Evolutionary conservation across 2,888 invertebrate species (phyloP).

Genomic region (Willowsia nigromaculata): DNA sequence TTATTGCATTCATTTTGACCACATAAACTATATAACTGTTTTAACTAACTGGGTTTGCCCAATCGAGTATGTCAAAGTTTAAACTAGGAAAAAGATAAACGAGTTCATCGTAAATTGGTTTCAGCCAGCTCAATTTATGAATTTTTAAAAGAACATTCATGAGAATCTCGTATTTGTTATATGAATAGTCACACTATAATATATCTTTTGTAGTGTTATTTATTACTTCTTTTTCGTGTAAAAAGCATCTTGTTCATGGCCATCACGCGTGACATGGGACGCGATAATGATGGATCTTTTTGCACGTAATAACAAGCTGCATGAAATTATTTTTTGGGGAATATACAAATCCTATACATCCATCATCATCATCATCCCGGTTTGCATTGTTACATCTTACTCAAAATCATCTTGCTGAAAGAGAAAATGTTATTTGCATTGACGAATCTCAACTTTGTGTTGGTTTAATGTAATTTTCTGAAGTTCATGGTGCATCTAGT

Average conservation of each 20-base stretch:
- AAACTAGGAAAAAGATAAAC: slow-evolving; percentile 66
- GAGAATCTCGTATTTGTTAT: neutral
- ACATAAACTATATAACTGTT: slow-evolving; percentile 58
- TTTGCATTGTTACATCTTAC: neutral
- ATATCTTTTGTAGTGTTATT: slow-evolving; percentile 31
- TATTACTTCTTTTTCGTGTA: slow-evolving; percentile 32
- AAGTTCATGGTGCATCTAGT: too few species aligned
- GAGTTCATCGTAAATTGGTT: slow-evolving; percentile 69
- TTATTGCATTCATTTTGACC: slow-evolving; percentile 50
- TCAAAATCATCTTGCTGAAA: too few species aligned
- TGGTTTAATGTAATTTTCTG: too few species aligned
- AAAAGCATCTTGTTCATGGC: slow-evolving; percentile 63
- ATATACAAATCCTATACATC: neutral
- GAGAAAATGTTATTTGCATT: too few species aligned
- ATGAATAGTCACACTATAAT: neutral
- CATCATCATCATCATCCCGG: slow-evolving; percentile 11
- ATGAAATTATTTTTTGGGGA: slow-evolving; percentile 12
- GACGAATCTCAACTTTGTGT: too few species aligned
- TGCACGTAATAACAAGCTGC: slow-evolving; percentile 58
- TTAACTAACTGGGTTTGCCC: slow-evolving; percentile 66
- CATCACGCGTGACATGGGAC: slow-evolving; percentile 68
- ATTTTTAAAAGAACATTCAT: neutral
- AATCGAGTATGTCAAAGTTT: slow-evolving; percentile 70
- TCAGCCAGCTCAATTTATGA: slow-evolving; percentile 62
- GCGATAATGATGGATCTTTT: slow-evolving; percentile 65